Evolutionary conservation across 2,888 invertebrate genomes (phyloP).

Genomic region (Nebria salina): DNA sequence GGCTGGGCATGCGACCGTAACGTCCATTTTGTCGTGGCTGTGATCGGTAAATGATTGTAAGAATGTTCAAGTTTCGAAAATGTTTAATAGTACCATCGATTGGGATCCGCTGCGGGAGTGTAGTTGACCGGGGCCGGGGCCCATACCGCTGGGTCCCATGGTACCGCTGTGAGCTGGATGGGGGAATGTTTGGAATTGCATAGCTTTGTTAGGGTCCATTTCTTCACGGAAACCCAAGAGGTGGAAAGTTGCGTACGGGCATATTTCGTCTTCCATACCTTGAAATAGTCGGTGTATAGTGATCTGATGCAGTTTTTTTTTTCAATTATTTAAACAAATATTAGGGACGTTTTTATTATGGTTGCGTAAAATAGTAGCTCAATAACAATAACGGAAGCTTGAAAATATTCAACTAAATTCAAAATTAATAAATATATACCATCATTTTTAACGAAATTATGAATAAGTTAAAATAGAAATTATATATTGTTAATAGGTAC

Average conservation of each 20-base stretch:
- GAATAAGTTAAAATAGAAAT: no score
- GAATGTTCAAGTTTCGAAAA: not conserved
- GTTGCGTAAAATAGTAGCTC: no score
- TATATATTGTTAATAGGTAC: no score
- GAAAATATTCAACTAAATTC: no score
- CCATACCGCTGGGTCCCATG: constrained; percentile 80
- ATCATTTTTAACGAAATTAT: no score
- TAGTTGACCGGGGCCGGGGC: constrained; percentile 72
- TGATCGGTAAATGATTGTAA: constrained; percentile 4
- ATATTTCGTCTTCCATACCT: constrained; percentile 97
- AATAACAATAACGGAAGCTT: no score
- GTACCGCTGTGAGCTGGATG: constrained; percentile 85
- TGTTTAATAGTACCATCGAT: constrained; percentile 73
- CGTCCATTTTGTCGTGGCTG: constrained; percentile 75
- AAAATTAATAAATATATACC: no score
- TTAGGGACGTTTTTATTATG: not conserved
- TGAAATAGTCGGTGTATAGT: constrained; percentile 51
- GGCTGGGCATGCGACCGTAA: constrained; percentile 70
- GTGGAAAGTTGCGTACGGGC: constrained; percentile 97
- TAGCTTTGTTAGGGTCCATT: constrained; percentile 91
- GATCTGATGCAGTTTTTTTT: not conserved
- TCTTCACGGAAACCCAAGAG: constrained; percentile 93
- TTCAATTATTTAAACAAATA: not conserved
- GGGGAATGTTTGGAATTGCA: constrained; percentile 89
- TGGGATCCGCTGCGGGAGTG: constrained; percentile 89